Conservation (phyloP, 2,113 vertebrate species). For the Lepisosteus osseus region DNA sequence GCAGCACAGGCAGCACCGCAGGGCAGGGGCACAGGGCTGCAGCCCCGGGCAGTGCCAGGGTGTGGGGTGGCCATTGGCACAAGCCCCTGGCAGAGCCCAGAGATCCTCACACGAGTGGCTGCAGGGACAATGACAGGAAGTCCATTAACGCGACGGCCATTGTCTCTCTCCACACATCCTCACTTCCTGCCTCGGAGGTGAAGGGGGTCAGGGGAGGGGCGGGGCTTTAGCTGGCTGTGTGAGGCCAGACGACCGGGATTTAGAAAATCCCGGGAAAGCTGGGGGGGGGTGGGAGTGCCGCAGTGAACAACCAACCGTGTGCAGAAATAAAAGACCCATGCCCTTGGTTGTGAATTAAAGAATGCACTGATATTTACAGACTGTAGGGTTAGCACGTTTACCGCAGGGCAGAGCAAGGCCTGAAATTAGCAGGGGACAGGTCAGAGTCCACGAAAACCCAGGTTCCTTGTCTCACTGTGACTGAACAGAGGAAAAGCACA, state of each 20-base stretch:
- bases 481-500: too few species aligned
- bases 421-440: too few species aligned
- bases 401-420: too few species aligned
- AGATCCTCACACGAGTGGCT: constrained; percentile 18
- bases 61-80: neutral
- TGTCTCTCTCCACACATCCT: constrained; percentile 51
- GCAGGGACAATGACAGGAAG: constrained; percentile 57
- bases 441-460: too few species aligned
- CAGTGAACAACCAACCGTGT: neutral
- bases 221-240: neutral
- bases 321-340: too few species aligned
- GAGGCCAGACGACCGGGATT: neutral
- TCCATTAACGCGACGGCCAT: constrained; percentile 47
- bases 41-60: neutral
- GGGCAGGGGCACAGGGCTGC: too few species aligned
- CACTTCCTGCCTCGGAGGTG: constrained; percentile 35
- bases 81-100: neutral
- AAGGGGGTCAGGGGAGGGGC: constrained; percentile 4
- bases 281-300: neutral
- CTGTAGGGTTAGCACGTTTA: too few species aligned
- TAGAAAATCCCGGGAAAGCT: neutral
- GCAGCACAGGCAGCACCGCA: too few species aligned
- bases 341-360: too few species aligned
- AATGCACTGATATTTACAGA: too few species aligned
- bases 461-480: too few species aligned